Conservation (phyloP, 2,797 vertebrate species). For the Danio aesculapii region DNA sequence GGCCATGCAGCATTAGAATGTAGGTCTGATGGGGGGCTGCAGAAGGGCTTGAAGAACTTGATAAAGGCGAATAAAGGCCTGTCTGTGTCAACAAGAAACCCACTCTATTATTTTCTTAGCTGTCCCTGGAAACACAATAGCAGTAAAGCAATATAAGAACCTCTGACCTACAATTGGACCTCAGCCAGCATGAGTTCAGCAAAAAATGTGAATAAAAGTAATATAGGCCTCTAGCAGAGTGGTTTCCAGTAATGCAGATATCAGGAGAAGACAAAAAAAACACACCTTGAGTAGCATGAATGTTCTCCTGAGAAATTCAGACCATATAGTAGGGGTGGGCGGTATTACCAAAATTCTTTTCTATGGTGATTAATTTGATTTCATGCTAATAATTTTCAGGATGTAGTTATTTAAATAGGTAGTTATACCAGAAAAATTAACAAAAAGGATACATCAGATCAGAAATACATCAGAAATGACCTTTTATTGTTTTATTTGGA, state of each 20-base stretch:
- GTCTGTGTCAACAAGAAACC: constrained; percentile 35
- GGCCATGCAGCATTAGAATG: constrained; percentile 75
- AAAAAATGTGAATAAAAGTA: constrained; percentile 14
- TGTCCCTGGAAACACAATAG: constrained; percentile 35
- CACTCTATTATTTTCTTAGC: constrained; percentile 41
- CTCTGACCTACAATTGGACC: constrained; percentile 3
- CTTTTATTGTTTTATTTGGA: too few species aligned
- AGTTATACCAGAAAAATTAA: too few species aligned
- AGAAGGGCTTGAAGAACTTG: constrained; percentile 43
- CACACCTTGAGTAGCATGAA: not conserved
- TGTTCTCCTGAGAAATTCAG: not conserved
- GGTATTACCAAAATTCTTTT: too few species aligned
- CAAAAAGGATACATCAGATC: too few species aligned
- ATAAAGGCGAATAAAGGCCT: constrained; percentile 45
- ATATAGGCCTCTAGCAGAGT: not conserved
- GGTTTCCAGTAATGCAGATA: constrained; percentile 7
- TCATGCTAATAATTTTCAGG: too few species aligned
- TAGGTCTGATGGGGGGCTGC: constrained; percentile 60
- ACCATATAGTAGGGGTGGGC: not conserved
- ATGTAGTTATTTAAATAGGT: too few species aligned
- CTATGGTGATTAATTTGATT: too few species aligned
- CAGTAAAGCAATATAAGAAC: constrained; percentile 30
- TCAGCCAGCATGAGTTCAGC: constrained; percentile 25
- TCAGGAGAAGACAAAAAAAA: not conserved
- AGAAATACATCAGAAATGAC: too few species aligned